These are phyloP conservation scores for Globicephala melas DNA, from an alignment of 2,113 vertebrate species.

Conservation along the genomic window DNA sequence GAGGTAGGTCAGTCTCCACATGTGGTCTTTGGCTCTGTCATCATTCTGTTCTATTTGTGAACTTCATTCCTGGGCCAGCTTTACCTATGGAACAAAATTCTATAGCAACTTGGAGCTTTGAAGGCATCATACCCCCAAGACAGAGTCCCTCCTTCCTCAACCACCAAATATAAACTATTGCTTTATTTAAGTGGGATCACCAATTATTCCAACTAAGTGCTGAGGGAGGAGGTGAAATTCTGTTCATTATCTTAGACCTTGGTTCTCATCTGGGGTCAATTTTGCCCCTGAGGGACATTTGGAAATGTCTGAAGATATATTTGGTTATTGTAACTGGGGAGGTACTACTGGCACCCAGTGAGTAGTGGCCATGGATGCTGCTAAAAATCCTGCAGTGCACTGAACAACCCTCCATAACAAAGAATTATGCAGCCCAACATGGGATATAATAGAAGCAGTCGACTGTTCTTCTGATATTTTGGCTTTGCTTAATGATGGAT, in stretches of 20 bases:
- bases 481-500: slow-evolving; percentile 92
- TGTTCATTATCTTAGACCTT: neutral
- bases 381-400: neutral
- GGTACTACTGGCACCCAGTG: too few species aligned
- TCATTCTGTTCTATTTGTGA: neutral
- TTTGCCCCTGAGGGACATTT: neutral
- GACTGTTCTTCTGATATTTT: slow-evolving; percentile 93
- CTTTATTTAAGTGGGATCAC: neutral
- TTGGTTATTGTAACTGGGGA: neutral
- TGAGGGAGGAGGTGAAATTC: neutral
- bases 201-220: neutral
- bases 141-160: neutral
- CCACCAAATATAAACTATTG: neutral
- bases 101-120: neutral
- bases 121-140: neutral
- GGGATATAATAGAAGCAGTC: slow-evolving; percentile 88
- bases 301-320: neutral
- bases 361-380: neutral
- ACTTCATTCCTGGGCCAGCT: neutral
- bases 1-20: neutral
- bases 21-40: neutral
- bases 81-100: neutral
- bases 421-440: slow-evolving; percentile 60
- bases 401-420: neutral
- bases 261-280: neutral